Evolutionary conservation across 2,888 invertebrate genomes (phyloP), one percentile per base, ranked within the genome.

Genomic region (Nomada flava): DNA sequence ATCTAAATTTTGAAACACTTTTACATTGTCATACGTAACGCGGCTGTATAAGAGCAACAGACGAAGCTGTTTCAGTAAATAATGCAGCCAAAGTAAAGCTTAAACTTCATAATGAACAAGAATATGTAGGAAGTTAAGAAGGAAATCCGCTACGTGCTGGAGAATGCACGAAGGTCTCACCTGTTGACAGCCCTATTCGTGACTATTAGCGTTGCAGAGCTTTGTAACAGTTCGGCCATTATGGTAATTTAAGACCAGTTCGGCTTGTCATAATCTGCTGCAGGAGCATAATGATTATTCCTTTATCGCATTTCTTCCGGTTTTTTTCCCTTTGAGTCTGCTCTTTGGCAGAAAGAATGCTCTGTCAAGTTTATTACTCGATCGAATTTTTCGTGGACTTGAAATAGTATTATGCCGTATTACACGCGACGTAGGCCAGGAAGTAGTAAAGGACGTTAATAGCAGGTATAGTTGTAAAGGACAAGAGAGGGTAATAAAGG

Each of bases 181-280:
- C 86, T 86, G 86, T 86, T 86, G 86, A 86, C 86, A 69, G 50
- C 47, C 77, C 78, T 77, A 60, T 84, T 83, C 70, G 77, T 85
- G 85, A 82, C 79, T 71, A 76, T 73, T 78, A 70, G 62, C 73
- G 47, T 76, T 53, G 53, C 55, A 59, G 59, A 57, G 60, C 64
- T 29, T 64, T 57, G 65, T 59, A 55, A 47, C 65, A 63, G 67
- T 70, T 60, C 76, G 62, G 55, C 59, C 80, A 74, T 82, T 68
- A 71, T 71, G 76, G 70, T 82, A 80, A 86, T 86, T 72, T 53
- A 84, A 81, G 78, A 82, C 73, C 67, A n/a, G 64, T 73, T 73
- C 59, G 47, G 36, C 10, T 47, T 36, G 29, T 42, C 52, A 42
- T 60, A 18, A 52, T 52, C 52, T 36, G 11, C 23, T 26, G 13